These are phyloP conservation scores for Sebastes nivosus DNA, from an alignment of 2,797 vertebrate genomes.

Conservation along the genomic window DNA sequence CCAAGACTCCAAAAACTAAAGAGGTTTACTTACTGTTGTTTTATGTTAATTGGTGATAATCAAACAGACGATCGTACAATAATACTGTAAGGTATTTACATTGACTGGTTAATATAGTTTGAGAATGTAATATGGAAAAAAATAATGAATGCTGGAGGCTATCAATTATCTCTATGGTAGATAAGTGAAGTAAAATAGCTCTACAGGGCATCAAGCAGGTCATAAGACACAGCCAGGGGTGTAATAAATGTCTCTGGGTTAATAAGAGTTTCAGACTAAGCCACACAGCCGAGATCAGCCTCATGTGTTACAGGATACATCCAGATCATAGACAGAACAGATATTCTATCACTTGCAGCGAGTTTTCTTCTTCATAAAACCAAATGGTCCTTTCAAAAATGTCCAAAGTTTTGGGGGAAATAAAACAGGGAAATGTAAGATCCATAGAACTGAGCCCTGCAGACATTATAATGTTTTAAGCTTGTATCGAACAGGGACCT, in stretches of 20 bases:
- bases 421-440: not conserved
- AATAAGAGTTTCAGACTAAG: constrained; percentile 32
- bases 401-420: not conserved
- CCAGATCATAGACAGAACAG: not conserved
- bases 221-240: constrained; percentile 42
- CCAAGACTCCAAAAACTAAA: not conserved
- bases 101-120: not conserved
- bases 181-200: constrained; percentile 46
- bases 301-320: not conserved
- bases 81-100: not conserved
- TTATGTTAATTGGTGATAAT: not conserved
- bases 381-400: not conserved
- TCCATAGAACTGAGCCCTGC: constrained; percentile 11
- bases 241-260: constrained; percentile 35
- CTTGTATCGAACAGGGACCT: not conserved
- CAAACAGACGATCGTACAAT: constrained; percentile 3
- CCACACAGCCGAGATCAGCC: not conserved
- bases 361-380: not conserved
- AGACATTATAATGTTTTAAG: not conserved
- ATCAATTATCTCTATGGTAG: constrained; percentile 43
- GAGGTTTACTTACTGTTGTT: not conserved
- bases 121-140: constrained; percentile 4
- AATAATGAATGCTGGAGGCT: constrained; percentile 32
- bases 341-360: not conserved
- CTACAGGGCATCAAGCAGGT: constrained; percentile 34